Base-by-base conservation (phyloP, 1,140 invertebrate species). In the Melanaphis sacchari region DNA sequence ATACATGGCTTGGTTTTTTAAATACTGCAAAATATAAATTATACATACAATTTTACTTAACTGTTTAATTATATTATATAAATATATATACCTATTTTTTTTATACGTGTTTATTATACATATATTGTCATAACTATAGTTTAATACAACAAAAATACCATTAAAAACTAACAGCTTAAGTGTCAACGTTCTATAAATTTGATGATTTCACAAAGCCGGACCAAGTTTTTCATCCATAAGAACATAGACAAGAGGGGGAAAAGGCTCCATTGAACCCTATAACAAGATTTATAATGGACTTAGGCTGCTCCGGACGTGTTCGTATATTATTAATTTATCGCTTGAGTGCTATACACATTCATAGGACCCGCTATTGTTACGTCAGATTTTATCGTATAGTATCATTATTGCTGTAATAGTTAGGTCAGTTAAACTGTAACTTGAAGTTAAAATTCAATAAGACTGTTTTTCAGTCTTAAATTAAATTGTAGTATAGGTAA, bases 281-380 rank as follows among this genome's bases (percentile, higher is more conserved):
- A 85, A 40, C 26, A 85, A 85, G 82, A 85, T 85, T 85, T 85
- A 85, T 85, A 85, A 31, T 85, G 82, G 82, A 40, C 40, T 85
- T 85, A 43, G 24, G 40, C 82, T 85, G 82, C 82, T 41, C 40
- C 40, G 82, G 82, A 85, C 82, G 8, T 85, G 82, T 85, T 85
- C 82, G 40, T 85, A 85, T 85, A 85, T 85, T 85, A 84, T 84
- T 40, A 85, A 85, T 85, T 85, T 85, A 85, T 85, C 11, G 24
- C 40, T 15, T 11, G 40, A 15, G 59, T 4, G 26, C 82, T 41
- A 41, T 40, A 26, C 8, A 26, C 4, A 41, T 43, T 85, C 40
- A 38, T 22, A 11, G 40, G 9, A 41, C 26, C 82, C 11, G 26
- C 11, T 85, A 85, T 85, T 85, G 82, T 85, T 85, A 31, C 24